Conservation (phyloP, 30 jellyfish, hydroid and myxozoan genomes). For the Aurelia sp. region DNA sequence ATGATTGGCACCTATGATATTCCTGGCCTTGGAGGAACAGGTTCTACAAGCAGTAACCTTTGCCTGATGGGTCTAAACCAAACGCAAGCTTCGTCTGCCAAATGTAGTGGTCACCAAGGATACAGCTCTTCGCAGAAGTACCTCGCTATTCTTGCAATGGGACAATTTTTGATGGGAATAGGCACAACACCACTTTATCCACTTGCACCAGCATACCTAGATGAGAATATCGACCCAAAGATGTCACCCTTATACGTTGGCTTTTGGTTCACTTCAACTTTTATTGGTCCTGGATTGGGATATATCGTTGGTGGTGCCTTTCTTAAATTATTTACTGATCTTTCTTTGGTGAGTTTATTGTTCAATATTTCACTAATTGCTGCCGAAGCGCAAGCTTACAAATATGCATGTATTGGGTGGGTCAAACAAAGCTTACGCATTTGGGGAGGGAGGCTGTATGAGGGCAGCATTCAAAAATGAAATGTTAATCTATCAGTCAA, state of each 20-base stretch:
- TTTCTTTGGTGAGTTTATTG: slow-evolving; percentile 60
- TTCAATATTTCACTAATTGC: too few relatives aligned
- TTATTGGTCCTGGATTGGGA: slow-evolving; percentile 93
- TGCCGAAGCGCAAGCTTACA: too few relatives aligned
- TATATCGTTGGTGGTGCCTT: slow-evolving; percentile 77
- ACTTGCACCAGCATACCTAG: slow-evolving; percentile 89
- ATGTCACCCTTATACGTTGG: slow-evolving; percentile 90
- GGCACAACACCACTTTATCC: slow-evolving; percentile 92
- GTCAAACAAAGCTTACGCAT: too few relatives aligned
- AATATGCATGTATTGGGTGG: too few relatives aligned
- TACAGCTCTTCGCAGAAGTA: slow-evolving; percentile 23
- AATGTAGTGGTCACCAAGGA: slow-evolving; percentile 15
- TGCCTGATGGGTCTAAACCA: slow-evolving; percentile 24
- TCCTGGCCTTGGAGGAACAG: slow-evolving; percentile 26
- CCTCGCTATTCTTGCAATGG: slow-evolving; percentile 55
- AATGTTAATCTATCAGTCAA: too few relatives aligned
- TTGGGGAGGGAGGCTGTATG: too few relatives aligned
- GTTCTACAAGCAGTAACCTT: slow-evolving; percentile 14
- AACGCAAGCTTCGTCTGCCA: slow-evolving; percentile 4
- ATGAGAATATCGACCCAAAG: slow-evolving; percentile 88
- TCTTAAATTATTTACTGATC: slow-evolving; percentile 56
- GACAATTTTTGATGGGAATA: slow-evolving; percentile 84
- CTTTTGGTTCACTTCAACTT: slow-evolving; percentile 73
- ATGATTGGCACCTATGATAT: slow-evolving; percentile 75
- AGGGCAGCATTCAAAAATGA: too few relatives aligned